Conservation (phyloP, 1,140 invertebrate species). For the Steinernema feltiae region DNA sequence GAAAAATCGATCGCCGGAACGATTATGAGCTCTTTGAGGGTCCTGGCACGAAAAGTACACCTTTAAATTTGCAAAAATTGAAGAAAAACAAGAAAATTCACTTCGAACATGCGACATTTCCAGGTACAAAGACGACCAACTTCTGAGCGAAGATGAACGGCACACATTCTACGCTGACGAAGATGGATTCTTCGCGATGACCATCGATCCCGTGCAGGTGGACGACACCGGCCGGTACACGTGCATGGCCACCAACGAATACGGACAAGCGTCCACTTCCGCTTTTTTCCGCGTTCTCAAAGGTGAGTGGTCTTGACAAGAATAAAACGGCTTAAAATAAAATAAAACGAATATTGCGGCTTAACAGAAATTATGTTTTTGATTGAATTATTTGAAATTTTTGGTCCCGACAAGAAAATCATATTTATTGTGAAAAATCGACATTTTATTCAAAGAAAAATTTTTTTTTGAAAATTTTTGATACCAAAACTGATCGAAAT, state of each 20-base stretch:
- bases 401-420: too few species aligned
- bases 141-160: conserved; percentile 70
- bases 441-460: too few species aligned
- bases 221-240: conserved; percentile 81
- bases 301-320: conserved; percentile 31
- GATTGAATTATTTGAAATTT: too few species aligned
- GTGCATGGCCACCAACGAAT: conserved; percentile 68
- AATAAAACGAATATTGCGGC: too few species aligned
- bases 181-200: conserved; percentile 80
- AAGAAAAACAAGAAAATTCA: neutral
- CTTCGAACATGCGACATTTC: neutral
- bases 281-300: conserved; percentile 56
- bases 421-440: too few species aligned
- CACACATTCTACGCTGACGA: conserved; percentile 71
- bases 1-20: too few species aligned
- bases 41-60: neutral
- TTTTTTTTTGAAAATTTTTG: too few species aligned
- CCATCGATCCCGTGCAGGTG: conserved; percentile 74
- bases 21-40: neutral
- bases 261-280: conserved; percentile 56
- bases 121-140: conserved; percentile 76
- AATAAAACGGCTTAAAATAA: too few species aligned
- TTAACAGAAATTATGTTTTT: too few species aligned
- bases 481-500: too few species aligned
- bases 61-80: neutral